Conservation (phyloP, 2,113 vertebrate species). For the Gymnobelideus leadbeateri region DNA sequence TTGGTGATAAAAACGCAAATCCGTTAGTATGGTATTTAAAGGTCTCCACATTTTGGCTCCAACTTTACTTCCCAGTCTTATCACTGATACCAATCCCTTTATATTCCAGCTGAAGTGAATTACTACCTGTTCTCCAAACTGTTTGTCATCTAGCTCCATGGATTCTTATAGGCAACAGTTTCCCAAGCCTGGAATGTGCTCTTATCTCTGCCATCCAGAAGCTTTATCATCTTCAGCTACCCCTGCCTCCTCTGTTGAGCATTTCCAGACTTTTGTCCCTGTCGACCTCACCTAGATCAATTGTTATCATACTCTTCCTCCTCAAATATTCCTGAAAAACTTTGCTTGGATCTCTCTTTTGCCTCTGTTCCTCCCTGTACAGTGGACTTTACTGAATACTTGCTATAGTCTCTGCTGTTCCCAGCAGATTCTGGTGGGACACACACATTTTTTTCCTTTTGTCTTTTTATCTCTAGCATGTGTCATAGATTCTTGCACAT, state of each 20-base stretch:
- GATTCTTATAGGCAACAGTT: not conserved
- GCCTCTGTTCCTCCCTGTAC: not conserved
- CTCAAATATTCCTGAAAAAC: not conserved
- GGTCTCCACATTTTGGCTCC: not conserved
- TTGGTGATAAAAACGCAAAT: not conserved
- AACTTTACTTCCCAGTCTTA: not conserved
- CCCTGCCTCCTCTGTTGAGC: not conserved
- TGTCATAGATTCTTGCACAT: not conserved
- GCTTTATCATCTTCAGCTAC: not conserved
- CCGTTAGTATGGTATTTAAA: not conserved
- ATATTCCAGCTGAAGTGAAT: not conserved
- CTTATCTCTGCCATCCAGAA: not conserved
- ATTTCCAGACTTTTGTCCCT: not conserved
- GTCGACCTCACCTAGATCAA: not conserved
- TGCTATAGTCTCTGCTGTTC: not conserved
- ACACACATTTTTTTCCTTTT: not conserved
- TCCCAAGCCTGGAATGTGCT: not conserved
- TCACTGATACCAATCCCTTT: not conserved
- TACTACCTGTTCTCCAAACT: not conserved
- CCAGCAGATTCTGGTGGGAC: not conserved
- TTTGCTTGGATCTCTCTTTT: not conserved
- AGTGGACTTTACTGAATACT: not conserved
- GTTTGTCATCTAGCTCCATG: not conserved
- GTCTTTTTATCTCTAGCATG: not conserved
- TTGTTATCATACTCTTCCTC: not conserved